Evolutionary conservation across 2,888 invertebrate genomes (phyloP), one percentile per base, ranked within the genome.

Genomic region (Ichneumoninae sp.): DNA sequence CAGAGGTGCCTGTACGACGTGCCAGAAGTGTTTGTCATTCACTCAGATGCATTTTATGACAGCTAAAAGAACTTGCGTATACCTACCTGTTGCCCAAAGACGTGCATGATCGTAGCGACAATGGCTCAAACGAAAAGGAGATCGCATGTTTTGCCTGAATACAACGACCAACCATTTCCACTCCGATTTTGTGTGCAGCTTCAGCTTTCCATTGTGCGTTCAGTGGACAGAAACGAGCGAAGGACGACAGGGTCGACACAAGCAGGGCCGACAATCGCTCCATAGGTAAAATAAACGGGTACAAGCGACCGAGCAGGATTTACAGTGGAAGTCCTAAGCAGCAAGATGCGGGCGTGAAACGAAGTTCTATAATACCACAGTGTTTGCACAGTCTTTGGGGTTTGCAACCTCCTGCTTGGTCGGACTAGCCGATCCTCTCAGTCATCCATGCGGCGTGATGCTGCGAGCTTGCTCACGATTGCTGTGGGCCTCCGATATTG

Each of bases 401-500:
- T 50, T 73, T 47, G 78, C 63, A 26, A 40, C 22, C 36, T 70
- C 13, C 13, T 57, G 65, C 50, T 36, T 40, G 66, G 57, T 65
- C 44, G 40, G 52, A 57, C 54, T 36, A 66, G 52, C 8, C 71
- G 81, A 81, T 75, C 69, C 73, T 60, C 69, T 68, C 76, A 66
- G 79, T 70, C 77, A 83, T 80, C 73, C 78, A 78, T 54, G 44
- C 77, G 76, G 73, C 68, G 73, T 50, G 63, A 52, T 76, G 76
- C 4, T 75, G 47, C 66, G 47, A 69, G 76, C 77, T 83, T 75
- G 54, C 79, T 75, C 79, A 54, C 44, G 63, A 70, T 52, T 84
- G 70, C 77, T 82, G 80, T 63, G 73, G 76, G 82, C 68, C 76
- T 83, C 80, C 76, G 82, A 82, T 82, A 85, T 80, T 80, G 80